phyloP scores from a whole-genome alignment of 2,113 vertebrate species.

The Podarcis raffonei region DNA sequence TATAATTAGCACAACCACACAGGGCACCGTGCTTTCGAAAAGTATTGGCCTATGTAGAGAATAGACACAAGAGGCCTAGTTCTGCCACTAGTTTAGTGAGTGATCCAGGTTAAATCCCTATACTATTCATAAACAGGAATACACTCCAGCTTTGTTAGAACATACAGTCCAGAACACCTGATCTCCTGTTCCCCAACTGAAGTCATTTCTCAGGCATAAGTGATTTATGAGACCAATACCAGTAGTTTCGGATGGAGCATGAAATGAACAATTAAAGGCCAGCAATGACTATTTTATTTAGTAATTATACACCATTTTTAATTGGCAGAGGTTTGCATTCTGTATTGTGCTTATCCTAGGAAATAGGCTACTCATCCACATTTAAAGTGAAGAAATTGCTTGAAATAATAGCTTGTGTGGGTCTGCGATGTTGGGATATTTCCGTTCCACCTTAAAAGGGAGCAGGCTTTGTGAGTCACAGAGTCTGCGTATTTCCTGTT shows the following conservation, averaged over 20 bases:
- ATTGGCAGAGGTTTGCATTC: neutral
- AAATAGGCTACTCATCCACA: neutral
- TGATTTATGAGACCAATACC: neutral
- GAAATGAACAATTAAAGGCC: neutral
- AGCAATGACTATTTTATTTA: neutral
- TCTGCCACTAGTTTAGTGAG: neutral
- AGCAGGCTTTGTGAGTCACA: too few species aligned
- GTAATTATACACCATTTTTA: neutral
- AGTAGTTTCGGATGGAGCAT: neutral
- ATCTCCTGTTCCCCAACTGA: neutral
- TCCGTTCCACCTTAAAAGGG: too few species aligned
- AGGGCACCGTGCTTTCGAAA: neutral
- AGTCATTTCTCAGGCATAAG: neutral
- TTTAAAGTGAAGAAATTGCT: neutral
- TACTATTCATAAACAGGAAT: neutral
- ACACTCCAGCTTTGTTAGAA: neutral
- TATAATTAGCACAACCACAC: constrained; percentile 21
- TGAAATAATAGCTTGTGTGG: neutral
- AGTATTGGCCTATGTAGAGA: neutral
- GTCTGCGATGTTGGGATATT: too few species aligned
- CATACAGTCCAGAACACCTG: neutral
- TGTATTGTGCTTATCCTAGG: neutral
- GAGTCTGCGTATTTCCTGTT: too few species aligned
- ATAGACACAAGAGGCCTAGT: neutral
- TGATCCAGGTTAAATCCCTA: neutral